Evolutionary conservation across 2,797 vertebrate species (phyloP).

Genomic region (Gambusia yucatana): DNA sequence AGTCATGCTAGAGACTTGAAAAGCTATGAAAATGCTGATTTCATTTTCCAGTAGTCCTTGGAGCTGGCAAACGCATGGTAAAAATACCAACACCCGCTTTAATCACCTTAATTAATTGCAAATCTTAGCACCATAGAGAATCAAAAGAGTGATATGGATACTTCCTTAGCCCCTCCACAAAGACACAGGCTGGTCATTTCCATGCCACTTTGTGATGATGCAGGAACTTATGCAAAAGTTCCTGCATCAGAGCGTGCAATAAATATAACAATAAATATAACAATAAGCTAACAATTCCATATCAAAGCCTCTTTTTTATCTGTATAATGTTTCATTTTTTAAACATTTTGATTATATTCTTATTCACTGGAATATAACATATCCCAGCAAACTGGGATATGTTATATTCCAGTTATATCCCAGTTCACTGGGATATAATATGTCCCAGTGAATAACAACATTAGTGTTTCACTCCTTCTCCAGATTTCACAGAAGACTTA

Average conservation of each 20-base stretch:
- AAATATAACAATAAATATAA: background rate
- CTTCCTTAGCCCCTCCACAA: background rate
- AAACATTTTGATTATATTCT: background rate
- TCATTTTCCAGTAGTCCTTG: background rate
- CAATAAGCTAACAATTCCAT: background rate
- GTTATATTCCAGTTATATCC: too few species aligned
- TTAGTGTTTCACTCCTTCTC: conserved; percentile 32
- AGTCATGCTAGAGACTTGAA: background rate
- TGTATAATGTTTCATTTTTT: background rate
- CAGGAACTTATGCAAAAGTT: background rate
- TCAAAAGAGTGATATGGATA: background rate
- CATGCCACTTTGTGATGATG: background rate
- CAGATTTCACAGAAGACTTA: conserved; percentile 95
- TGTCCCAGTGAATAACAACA: too few species aligned
- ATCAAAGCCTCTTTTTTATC: background rate
- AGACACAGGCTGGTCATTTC: background rate
- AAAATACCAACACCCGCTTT: background rate
- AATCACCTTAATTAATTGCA: background rate
- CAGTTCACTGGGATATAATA: too few species aligned
- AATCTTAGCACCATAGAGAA: background rate
- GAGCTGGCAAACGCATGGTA: background rate
- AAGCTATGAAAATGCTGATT: background rate
- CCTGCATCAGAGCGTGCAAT: background rate
- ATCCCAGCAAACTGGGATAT: too few species aligned
- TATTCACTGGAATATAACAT: background rate